Evolutionary conservation across 1,140 invertebrate genomes (phyloP).

Genomic region (Drosophila pallidifrons): DNA sequence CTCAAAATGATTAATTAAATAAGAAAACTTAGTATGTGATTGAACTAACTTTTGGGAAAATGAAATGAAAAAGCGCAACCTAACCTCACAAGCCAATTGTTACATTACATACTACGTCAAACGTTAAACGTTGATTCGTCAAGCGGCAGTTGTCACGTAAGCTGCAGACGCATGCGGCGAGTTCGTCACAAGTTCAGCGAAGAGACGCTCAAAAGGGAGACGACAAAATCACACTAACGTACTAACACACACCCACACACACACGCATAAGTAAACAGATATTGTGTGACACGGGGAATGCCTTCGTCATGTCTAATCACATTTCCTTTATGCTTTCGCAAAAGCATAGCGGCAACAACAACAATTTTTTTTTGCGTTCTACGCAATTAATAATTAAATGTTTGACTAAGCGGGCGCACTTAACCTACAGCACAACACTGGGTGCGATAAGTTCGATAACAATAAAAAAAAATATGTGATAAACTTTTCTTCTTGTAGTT

Average conservation of each 20-base stretch:
- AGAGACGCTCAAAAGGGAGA: not conserved
- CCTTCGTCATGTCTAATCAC: conserved; percentile 4
- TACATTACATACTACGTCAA: not conserved
- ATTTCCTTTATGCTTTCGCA: conserved; percentile 5
- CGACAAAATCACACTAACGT: conserved; percentile 1
- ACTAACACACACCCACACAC: conserved; percentile 7
- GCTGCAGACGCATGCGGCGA: not conserved
- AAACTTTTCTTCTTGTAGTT: conserved; percentile 67
- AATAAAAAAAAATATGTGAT: conserved; percentile 15
- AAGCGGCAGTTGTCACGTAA: conserved; percentile 9
- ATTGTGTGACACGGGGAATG: not conserved
- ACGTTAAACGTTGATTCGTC: not conserved
- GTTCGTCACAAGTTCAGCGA: not conserved
- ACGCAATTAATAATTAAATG: conserved; percentile 40
- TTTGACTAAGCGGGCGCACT: conserved; percentile 56
- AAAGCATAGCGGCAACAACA: conserved; percentile 2
- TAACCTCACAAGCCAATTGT: not conserved
- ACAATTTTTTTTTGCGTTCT: conserved; percentile 6
- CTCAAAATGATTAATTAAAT: no score
- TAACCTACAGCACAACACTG: not conserved
- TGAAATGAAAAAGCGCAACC: not conserved
- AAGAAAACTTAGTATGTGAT: no score
- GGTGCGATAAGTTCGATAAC: conserved; percentile 3
- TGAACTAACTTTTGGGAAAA: not conserved
- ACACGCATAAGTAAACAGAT: not conserved